Evolutionary conservation across 2,797 vertebrate genomes (phyloP), one percentile per base, ranked within the genome.

Genomic region (Choloepus didactylus): DNA sequence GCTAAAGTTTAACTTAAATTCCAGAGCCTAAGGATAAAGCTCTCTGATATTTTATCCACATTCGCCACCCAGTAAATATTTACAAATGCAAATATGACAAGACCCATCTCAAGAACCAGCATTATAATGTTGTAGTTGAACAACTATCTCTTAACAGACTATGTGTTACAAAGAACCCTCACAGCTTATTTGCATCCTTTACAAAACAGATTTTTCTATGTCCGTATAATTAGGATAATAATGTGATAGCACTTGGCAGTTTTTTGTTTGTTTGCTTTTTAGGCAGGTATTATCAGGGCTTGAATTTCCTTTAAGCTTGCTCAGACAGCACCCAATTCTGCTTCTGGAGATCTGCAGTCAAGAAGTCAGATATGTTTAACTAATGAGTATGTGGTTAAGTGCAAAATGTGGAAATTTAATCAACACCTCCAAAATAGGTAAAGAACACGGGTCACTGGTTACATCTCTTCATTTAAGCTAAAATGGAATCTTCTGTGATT

Each of bases 31-130:
- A 56, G n/a, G 12, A 81, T 70, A 44, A 96, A 70, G 10, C 29
- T 89, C 89, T 73, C 10, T 84, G 44, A 59, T 41, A 75, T 89
- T 87, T 89, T 86, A 89, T 51, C 66, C 51, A 70, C 46, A 73
- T 54, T 49, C 51, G 83, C 38, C 27, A 79, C 11, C 70, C 56
- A 93, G 59, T n/a, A 72, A 89, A 81, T 91, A 95, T 59, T 95
- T 80, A 70, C 75, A 89, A 67, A 77, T 59, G 9, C 46, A 97
- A 80, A 87, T 77, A 94, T 38, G 76, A 70, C 29, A 70, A 95
- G 75, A 51, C 14, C 64, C 49, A n/a, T 35, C 70, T 51, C 19
- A 83, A 91, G 89, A 90, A 82, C 27, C 18, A 21, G 29, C 35
- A 21, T 94, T 85, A 46, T 31, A 87, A 54, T 66, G 59, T 59